Conservation (phyloP, 2,113 vertebrate species). For the Romanogobio albipinnatus region DNA sequence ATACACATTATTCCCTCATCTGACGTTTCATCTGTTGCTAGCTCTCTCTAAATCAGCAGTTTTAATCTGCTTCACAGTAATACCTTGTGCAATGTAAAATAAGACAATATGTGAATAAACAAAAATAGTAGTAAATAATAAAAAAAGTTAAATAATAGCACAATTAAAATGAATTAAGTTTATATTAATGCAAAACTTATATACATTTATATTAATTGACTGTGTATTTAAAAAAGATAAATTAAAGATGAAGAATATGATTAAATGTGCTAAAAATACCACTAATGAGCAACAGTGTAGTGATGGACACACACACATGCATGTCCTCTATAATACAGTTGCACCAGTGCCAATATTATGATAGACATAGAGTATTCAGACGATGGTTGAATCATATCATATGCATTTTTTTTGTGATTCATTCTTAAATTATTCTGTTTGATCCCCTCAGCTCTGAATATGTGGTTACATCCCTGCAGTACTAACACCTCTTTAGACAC, state of each 20-base stretch:
- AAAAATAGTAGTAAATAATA: not conserved
- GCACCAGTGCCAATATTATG: not conserved
- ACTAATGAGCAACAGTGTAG: too few species aligned
- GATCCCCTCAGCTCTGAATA: not conserved
- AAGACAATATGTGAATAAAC: not conserved
- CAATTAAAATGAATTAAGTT: not conserved
- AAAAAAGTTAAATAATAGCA: not conserved
- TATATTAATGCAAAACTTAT: not conserved
- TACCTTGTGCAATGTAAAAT: not conserved
- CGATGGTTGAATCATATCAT: not conserved
- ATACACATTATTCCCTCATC: not conserved
- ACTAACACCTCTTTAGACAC: not conserved
- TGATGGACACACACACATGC: not conserved
- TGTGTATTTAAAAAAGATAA: too few species aligned
- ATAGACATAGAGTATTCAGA: not conserved
- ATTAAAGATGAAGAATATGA: too few species aligned
- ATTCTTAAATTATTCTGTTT: not conserved
- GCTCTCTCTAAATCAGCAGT: not conserved
- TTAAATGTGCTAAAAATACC: too few species aligned
- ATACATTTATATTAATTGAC: not conserved
- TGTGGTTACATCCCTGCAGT: not conserved
- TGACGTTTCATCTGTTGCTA: not conserved
- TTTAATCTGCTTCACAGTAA: not conserved
- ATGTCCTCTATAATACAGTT: not conserved
- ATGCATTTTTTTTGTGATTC: not conserved